Evolutionary conservation across 2,113 vertebrate genomes (phyloP), one percentile per base, ranked within the genome.

Genomic region (Pelobates fuscus): DNA sequence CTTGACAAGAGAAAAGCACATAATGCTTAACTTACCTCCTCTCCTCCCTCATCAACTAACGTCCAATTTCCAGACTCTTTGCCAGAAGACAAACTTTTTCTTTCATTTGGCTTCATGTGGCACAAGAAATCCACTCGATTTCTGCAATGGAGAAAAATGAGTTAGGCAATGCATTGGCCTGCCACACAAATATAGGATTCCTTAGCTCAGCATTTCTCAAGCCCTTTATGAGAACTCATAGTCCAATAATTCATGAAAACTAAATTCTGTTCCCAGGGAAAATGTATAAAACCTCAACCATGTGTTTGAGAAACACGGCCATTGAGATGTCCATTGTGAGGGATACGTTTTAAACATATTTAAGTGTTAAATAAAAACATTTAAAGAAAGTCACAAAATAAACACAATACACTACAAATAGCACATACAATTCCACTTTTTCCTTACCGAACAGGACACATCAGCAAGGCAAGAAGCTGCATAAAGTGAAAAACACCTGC

Each of bases 41-140:
- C 97, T 82, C 97, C 96, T 41, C 93, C 97, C 86, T 99, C 97
- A 79, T 99, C 97, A 8, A 99, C 97, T 20, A 98, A 82, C 1
- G 94, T 98, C 97, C 97, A 99, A 78, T 94, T 95, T 7, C 94
- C 95, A 46, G 95, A 95, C 2, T 88, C 92, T 7, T 91, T 90
- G 44, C 87, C 95, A 0, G 82, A 85, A 25, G 88, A 86, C 2
- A 88, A 85, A 55, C 78, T 85, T 82, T 89, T 95, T 78, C 82
- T 81, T 75, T 98, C 94, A 80, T 82, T 90, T 12, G 96, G 95
- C 80, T 95, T 95, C 94, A 99, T 94, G 77, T 96, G 93, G 79
- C 89, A 91, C 83, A 99, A 87, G 75, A 98, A 96, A 72, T 98
- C 95, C 1, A 86, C 84, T 24, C 97, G 93, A 78, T 97, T 94